A percentile compares a stretch with the other conserved stretches of the same genome.
These are phyloP conservation scores for Pungitius pungitius DNA, from an alignment of 2,113 vertebrate genomes.

Conservation along the genomic window DNA sequence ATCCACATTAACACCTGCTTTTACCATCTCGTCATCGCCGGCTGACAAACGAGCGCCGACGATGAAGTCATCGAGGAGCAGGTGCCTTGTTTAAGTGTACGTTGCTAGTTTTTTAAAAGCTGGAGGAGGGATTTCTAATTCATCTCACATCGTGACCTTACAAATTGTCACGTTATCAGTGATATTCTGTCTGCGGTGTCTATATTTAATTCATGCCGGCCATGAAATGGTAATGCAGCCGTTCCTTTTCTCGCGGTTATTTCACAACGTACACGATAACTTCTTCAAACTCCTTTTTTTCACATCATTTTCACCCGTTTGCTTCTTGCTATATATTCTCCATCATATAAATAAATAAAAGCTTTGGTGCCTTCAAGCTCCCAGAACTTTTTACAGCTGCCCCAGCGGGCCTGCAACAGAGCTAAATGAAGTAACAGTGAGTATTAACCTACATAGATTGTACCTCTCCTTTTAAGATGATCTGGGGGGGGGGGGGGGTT, in stretches of 20 bases:
- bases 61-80: constrained; percentile 59
- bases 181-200: constrained; percentile 46
- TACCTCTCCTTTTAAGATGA: constrained; percentile 71
- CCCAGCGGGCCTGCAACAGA: constrained; percentile 61
- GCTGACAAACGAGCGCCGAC: constrained; percentile 61
- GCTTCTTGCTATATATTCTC: constrained; percentile 65
- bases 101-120: constrained; percentile 35
- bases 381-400: constrained; percentile 65
- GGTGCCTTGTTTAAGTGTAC: constrained; percentile 66
- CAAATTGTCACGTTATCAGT: constrained; percentile 62
- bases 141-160: constrained; percentile 57
- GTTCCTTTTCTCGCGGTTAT: constrained; percentile 51
- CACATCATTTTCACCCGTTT: constrained; percentile 71
- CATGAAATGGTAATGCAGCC: constrained; percentile 65
- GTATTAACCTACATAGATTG: constrained; percentile 78
- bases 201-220: constrained; percentile 68
- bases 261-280: constrained; percentile 47
- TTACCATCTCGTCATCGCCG: constrained; percentile 43
- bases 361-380: constrained; percentile 70
- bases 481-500: too few species aligned
- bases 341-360: constrained; percentile 73
- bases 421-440: constrained; percentile 73
- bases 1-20: constrained; percentile 44
- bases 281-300: constrained; percentile 46
- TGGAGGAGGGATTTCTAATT: constrained; percentile 46